Percentiles rank a stretch among this genome's conserved stretches.
phyloP scores from a whole-genome alignment of 2,888 invertebrate species.

The Salticus scenicus region DNA sequence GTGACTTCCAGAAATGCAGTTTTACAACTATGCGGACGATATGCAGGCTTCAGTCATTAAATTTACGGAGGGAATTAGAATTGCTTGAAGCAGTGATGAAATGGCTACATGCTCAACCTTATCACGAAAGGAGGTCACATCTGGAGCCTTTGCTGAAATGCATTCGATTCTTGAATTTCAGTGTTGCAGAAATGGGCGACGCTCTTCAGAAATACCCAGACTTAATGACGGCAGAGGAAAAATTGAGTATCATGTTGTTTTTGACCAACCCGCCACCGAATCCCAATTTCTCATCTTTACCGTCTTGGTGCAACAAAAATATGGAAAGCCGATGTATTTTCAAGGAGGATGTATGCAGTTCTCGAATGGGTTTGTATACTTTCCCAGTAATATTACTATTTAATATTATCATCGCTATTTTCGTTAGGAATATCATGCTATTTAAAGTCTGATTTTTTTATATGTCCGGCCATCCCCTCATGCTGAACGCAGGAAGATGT shows the following conservation, averaged over 20 bases:
- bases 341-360: neutral
- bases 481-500: no score
- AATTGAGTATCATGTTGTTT: conserved; percentile 30
- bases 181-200: neutral
- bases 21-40: conserved; percentile 28
- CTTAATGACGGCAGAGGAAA: conserved; percentile 32
- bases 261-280: conserved; percentile 5
- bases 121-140: neutral
- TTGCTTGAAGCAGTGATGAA: conserved; percentile 20
- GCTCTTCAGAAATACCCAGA: conserved; percentile 25
- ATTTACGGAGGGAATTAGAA: conserved; percentile 28
- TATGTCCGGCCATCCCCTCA: no score
- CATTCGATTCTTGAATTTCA: conserved; percentile 30
- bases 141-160: conserved; percentile 28
- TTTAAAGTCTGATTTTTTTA: no score
- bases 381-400: no score
- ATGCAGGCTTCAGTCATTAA: conserved; percentile 30
- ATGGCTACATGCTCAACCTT: conserved; percentile 13
- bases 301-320: conserved; percentile 44
- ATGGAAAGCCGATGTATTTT: conserved; percentile 3
- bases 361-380: neutral
- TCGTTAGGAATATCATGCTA: no score
- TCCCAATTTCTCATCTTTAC: neutral
- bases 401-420: no score
- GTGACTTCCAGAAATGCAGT: conserved; percentile 2